Base-by-base conservation (phyloP, 2,888 invertebrate species). In the Exephanes ischioxanthus region DNA sequence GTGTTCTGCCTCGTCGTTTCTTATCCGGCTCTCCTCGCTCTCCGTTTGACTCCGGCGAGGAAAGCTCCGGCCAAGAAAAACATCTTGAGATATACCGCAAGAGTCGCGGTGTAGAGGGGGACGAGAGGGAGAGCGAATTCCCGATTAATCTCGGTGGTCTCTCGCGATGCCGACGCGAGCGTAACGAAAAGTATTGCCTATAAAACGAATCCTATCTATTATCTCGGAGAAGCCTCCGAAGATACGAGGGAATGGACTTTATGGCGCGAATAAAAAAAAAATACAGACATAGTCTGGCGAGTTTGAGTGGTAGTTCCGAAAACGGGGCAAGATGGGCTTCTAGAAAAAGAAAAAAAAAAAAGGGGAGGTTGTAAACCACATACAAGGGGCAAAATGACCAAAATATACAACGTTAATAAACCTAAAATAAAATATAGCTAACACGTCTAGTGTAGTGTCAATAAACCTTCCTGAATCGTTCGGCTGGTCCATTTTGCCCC, bases 201-300 rank as follows among this genome's bases (percentile, higher is more conserved):
- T 80, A 80, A 76, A 76, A 11, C 51, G 11, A 75, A 41, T 33
- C 76, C 71, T 61, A 71, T 77, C 84, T 41, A 55, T 84, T 77
- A 80, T 84, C 76, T 80, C 84, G 71, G 51, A 16, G 33, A 19
- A 41, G 61, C n/a, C 51, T 30, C 14, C 19, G 30, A 61, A 61
- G 61, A 61, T 22, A 30, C 51, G 61, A 0, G 16, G 22, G 30
- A 45, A 51, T 33, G 45, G 33, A 41, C 66, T 84, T 76, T 80
- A 84, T 55, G 79, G 70, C 75, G 71, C 63, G 70, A 71, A 84
- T 84, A 80, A 80, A 79, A 83, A 83, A 51, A 67, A 70, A 51
- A 48, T 45, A 70, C 45, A 41, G 16, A 53, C 71, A 16, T 30
- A 30, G 30, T 61, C 30, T 37, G 68, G 33, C 51, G 41, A 45